phyloP scores from a whole-genome alignment of 2,797 vertebrate species.

The Tapera naevia region DNA sequence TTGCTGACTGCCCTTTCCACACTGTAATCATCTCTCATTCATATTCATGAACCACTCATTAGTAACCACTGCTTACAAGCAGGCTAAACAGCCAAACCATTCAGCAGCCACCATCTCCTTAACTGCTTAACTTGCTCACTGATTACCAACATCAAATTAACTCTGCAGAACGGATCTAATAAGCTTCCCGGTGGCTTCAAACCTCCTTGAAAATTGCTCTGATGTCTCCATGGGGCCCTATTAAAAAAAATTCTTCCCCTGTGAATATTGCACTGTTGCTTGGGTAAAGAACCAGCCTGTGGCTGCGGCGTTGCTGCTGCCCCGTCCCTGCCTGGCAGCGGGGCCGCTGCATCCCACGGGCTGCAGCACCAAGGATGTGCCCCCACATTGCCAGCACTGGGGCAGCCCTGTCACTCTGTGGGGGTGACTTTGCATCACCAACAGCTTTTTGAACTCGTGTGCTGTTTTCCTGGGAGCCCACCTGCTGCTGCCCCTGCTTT shows the following conservation, averaged over 20 bases:
- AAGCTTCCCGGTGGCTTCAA: conserved; percentile 41
- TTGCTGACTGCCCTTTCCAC: conserved; percentile 33
- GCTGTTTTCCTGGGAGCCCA: neutral
- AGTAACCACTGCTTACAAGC: conserved; percentile 37
- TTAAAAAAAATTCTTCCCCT: conserved; percentile 40
- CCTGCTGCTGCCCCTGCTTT: neutral
- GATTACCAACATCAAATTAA: conserved; percentile 62
- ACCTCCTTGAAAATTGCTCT: conserved; percentile 54
- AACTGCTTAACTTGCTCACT: conserved; percentile 45
- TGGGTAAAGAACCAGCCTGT: fast-evolving
- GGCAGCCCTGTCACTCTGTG: neutral
- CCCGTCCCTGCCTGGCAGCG: neutral
- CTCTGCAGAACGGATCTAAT: conserved; percentile 57
- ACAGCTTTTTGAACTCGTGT: neutral
- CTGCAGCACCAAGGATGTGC: no score
- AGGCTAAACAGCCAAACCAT: conserved; percentile 27
- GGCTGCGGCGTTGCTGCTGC: fast-evolving
- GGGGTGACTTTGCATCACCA: neutral
- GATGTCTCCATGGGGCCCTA: conserved; percentile 55
- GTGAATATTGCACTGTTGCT: fast-evolving
- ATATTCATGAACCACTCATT: conserved; percentile 53
- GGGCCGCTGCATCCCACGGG: no score
- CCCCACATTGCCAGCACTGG: neutral
- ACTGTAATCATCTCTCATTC: conserved; percentile 56
- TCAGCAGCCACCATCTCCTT: conserved; percentile 27